Conservation (phyloP, 1,140 invertebrate genomes). For the Oryctes rhinoceros region DNA sequence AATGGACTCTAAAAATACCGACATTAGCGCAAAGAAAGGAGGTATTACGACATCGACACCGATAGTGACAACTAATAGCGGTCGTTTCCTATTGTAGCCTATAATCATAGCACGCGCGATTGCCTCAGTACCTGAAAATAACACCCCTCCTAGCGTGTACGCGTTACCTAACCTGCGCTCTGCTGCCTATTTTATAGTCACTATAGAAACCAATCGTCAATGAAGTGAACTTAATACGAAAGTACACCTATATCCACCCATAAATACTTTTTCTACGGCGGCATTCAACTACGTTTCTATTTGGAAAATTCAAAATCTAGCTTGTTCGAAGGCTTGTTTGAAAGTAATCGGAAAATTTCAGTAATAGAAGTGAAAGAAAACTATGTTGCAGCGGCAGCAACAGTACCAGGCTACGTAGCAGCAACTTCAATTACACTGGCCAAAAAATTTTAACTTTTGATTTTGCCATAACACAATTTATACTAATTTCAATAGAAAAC, state of each 20-base stretch:
- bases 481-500: too few relatives aligned
- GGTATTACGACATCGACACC: constrained; percentile 36
- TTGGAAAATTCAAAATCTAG: too few relatives aligned
- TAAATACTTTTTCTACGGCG: constrained; percentile 1
- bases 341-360: too few relatives aligned
- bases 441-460: too few relatives aligned
- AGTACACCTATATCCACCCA: background rate
- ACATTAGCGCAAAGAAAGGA: constrained; percentile 25
- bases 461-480: too few relatives aligned
- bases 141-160: background rate
- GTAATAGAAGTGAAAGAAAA: too few relatives aligned
- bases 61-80: constrained; percentile 33
- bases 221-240: constrained; percentile 21
- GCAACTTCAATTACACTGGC: too few relatives aligned
- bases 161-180: constrained; percentile 15
- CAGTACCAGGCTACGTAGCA: too few relatives aligned
- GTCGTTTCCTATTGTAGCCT: constrained; percentile 10
- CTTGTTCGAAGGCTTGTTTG: too few relatives aligned
- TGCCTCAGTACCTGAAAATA: constrained; percentile 32
- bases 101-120: constrained; percentile 26
- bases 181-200: constrained; percentile 18
- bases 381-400: too few relatives aligned
- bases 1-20: constrained; percentile 37
- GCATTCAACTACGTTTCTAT: background rate
- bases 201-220: constrained; percentile 27